These are phyloP conservation scores for Rhinatrema bivittatum DNA, from an alignment of 2,797 vertebrate genomes.

Conservation along the genomic window DNA sequence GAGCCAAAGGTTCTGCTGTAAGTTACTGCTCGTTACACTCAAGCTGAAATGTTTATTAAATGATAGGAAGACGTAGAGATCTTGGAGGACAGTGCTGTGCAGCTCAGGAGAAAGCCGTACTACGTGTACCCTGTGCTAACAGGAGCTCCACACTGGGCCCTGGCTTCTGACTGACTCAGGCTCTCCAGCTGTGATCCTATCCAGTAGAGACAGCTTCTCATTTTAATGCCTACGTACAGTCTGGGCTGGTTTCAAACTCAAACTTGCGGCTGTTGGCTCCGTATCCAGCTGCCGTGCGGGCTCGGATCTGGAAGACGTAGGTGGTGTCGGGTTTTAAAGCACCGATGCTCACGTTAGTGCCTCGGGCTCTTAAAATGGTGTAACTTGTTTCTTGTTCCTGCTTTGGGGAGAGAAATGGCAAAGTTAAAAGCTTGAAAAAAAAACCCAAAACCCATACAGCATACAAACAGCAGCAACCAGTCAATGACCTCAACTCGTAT, in stretches of 20 bases:
- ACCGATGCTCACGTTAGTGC: conserved; percentile 86
- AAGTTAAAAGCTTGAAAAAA: conserved; percentile 41
- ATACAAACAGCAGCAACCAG: not conserved
- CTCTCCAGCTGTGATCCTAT: no score
- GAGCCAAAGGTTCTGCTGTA: no score
- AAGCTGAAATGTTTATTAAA: no score
- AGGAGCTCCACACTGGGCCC: no score
- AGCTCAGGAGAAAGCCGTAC: no score
- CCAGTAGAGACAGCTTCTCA: no score
- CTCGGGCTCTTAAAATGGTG: conserved; percentile 87
- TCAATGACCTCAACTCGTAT: not conserved
- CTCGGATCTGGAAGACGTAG: conserved; percentile 92
- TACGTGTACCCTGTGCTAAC: no score
- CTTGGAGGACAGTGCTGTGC: no score
- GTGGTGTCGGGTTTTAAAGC: conserved; percentile 89
- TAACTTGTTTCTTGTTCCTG: conserved; percentile 98
- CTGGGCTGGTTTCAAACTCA: conserved; percentile 94
- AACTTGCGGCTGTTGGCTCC: conserved; percentile 90
- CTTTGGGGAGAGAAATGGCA: conserved; percentile 56
- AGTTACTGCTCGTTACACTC: no score
- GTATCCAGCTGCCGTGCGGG: conserved; percentile 90
- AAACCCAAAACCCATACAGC: conserved; percentile 3
- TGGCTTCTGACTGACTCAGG: no score
- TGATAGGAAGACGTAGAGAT: no score
- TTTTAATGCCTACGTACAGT: conserved; percentile 94